These are phyloP conservation scores for Priocnemis perturbator DNA, from an alignment of 2,888 invertebrate species.

Conservation along the genomic window DNA sequence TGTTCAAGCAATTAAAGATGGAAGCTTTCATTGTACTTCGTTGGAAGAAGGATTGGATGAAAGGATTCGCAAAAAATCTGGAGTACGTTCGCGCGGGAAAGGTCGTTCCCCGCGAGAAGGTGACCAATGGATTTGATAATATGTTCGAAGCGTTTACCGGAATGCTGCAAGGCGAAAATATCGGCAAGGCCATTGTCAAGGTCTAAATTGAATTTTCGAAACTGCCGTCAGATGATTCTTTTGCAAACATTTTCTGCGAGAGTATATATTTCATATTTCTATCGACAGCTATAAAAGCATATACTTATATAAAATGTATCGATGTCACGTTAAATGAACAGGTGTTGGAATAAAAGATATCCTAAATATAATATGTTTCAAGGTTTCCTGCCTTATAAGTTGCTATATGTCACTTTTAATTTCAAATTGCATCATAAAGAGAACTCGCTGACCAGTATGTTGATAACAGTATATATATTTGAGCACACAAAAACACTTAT, in stretches of 20 bases:
- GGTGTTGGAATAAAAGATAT: too few species aligned
- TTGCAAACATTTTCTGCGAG: too few species aligned
- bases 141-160: constrained; percentile 83
- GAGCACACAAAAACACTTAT: too few species aligned
- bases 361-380: too few species aligned
- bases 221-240: background rate
- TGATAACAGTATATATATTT: too few species aligned
- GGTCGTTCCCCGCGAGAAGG: constrained; percentile 82
- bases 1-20: constrained; percentile 79
- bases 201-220: constrained; percentile 66
- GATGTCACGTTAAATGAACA: too few species aligned
- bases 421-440: too few species aligned
- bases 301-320: too few species aligned
- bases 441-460: too few species aligned
- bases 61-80: constrained; percentile 81
- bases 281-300: too few species aligned
- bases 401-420: too few species aligned
- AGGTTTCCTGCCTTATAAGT: too few species aligned
- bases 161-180: constrained; percentile 81
- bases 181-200: constrained; percentile 84
- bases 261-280: background rate
- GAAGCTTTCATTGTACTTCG: constrained; percentile 79
- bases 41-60: constrained; percentile 80
- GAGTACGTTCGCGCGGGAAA: constrained; percentile 83
- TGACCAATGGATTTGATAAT: constrained; percentile 85